Evolutionary conservation across 2,888 invertebrate species (phyloP).

Genomic region (Trichopoda pennipes): DNA sequence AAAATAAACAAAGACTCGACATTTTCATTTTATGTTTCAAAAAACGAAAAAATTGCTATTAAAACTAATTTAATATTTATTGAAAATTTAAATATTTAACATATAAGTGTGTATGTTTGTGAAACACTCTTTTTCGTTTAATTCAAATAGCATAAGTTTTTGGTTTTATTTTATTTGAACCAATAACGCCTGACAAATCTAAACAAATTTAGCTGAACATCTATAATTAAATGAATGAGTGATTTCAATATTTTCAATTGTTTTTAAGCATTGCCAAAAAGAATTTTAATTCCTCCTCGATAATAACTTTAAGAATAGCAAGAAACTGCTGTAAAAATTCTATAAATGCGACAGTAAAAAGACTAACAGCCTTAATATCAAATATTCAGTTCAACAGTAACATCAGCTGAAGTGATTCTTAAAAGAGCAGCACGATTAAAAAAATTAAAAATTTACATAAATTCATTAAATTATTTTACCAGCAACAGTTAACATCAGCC

Average conservation of each 20-base stretch:
- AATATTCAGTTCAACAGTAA: not conserved
- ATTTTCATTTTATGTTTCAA: too few species aligned
- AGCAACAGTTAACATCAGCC: not conserved
- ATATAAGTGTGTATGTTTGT: too few species aligned
- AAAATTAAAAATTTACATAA: conserved; percentile 50
- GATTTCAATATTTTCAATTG: too few species aligned
- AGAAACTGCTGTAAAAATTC: not conserved
- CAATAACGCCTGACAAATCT: too few species aligned
- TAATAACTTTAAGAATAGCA: not conserved
- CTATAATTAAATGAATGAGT: too few species aligned
- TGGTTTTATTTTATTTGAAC: not conserved
- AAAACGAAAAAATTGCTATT: too few species aligned
- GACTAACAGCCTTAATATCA: not conserved
- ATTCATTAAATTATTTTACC: conserved; percentile 59
- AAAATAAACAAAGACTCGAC: not conserved
- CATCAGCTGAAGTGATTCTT: not conserved
- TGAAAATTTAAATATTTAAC: conserved; percentile 13
- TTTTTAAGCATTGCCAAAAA: too few species aligned
- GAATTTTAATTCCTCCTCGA: too few species aligned
- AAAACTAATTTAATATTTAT: not conserved
- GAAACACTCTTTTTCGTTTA: conserved; percentile 16
- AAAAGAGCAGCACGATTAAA: conserved; percentile 14
- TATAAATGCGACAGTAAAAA: not conserved
- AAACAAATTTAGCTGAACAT: too few species aligned
- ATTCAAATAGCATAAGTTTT: not conserved